Conservation (phyloP, 2,888 invertebrate species). For the Lissonota sp. region DNA sequence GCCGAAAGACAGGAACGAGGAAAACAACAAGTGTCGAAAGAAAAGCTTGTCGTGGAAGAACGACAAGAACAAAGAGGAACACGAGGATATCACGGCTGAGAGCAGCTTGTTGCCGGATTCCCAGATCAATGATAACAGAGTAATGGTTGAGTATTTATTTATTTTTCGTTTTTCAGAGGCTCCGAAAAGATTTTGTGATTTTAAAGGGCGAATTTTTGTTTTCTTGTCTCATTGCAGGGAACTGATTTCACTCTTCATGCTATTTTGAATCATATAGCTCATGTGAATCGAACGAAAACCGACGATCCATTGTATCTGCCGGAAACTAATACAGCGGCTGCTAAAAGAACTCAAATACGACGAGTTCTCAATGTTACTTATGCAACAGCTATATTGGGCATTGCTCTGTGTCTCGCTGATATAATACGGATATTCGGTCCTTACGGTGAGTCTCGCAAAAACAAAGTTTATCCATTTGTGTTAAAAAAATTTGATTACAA, state of each 20-base stretch:
- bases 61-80: slow-evolving; percentile 75
- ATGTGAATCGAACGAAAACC: slow-evolving; percentile 84
- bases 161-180: background rate
- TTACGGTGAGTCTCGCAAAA: slow-evolving; percentile 81
- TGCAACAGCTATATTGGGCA: slow-evolving; percentile 85
- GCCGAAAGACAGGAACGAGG: slow-evolving; percentile 71
- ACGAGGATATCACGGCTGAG: slow-evolving; percentile 82
- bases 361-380: slow-evolving; percentile 85
- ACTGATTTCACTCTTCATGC: slow-evolving; percentile 84
- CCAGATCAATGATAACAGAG: slow-evolving; percentile 68
- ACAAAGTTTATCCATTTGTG: background rate
- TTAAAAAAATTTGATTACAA: no score
- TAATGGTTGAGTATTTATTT: slow-evolving; percentile 69
- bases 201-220: background rate
- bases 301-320: slow-evolving; percentile 80
- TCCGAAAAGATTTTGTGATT: background rate
- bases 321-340: slow-evolving; percentile 77
- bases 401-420: slow-evolving; percentile 85
- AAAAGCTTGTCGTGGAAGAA: slow-evolving; percentile 84
- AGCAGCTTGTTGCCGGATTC: slow-evolving; percentile 80
- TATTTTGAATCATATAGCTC: slow-evolving; percentile 85
- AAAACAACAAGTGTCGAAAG: slow-evolving; percentile 75
- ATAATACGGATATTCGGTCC: slow-evolving; percentile 85
- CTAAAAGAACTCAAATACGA: slow-evolving; percentile 83
- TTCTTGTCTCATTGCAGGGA: slow-evolving; percentile 71